Evolutionary conservation across 2,113 vertebrate species (phyloP).

Genomic region (Pterocles gutturalis): DNA sequence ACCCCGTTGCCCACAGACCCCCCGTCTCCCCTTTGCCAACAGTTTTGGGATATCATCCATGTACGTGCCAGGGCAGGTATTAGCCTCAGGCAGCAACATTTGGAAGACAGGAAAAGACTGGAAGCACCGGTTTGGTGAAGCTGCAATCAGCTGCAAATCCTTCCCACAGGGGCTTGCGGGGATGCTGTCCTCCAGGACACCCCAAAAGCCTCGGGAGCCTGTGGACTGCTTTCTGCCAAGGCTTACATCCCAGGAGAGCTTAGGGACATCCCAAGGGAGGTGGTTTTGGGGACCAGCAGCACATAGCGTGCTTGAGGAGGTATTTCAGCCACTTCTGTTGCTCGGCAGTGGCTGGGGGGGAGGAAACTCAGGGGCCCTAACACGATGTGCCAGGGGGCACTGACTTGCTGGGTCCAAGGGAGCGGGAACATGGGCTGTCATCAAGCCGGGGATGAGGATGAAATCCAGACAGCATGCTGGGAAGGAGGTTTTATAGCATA

Average conservation of each 20-base stretch:
- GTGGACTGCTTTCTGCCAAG: background rate
- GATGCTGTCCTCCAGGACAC: background rate
- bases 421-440: background rate
- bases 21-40: background rate
- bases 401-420: no score
- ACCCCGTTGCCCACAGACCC: fast-evolving
- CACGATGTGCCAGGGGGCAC: fast-evolving
- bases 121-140: background rate
- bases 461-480: background rate
- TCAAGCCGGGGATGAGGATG: background rate
- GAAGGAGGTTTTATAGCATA: background rate
- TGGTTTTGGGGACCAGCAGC: background rate
- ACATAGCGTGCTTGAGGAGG: fast-evolving
- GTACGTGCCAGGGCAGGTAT: background rate
- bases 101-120: background rate
- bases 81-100: background rate
- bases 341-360: fast-evolving
- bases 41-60: background rate
- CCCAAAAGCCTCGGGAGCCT: fast-evolving
- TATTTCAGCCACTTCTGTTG: background rate
- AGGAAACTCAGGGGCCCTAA: background rate
- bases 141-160: background rate
- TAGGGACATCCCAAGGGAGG: background rate
- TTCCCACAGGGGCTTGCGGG: fast-evolving
- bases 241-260: background rate